Percentiles rank a stretch among this genome's conserved stretches.
These are phyloP conservation scores for Sepioteuthis lessoniana DNA, from an alignment of 2,888 invertebrate genomes.

Conservation along the genomic window DNA sequence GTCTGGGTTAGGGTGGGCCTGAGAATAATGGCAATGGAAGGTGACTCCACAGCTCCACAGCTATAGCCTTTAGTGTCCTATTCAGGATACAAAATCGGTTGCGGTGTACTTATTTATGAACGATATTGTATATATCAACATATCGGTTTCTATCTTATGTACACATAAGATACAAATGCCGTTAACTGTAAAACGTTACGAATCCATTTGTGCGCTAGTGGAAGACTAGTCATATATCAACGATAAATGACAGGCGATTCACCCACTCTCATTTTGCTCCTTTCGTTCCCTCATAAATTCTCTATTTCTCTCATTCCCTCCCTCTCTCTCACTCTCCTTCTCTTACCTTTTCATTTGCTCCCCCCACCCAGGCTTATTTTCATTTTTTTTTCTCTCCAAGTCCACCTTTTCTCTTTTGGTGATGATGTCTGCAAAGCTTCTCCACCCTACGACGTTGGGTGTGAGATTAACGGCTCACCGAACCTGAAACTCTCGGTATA, in stretches of 20 bases:
- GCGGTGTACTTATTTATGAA: no score
- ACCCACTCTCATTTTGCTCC: background rate
- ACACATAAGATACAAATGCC: background rate
- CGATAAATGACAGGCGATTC: no score
- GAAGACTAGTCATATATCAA: no score
- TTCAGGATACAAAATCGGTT: no score
- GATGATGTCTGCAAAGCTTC: background rate
- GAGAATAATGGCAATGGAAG: no score
- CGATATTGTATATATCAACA: no score
- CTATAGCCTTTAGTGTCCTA: no score
- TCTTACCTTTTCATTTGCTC: background rate
- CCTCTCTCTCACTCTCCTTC: background rate
- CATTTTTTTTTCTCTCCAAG: background rate
- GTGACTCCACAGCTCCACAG: no score
- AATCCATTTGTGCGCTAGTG: no score
- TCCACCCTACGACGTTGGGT: background rate
- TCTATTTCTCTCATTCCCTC: background rate
- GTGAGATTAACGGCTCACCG: conserved; percentile 33
- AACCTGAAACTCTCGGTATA: background rate
- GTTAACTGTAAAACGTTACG: no score
- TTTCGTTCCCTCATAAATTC: background rate
- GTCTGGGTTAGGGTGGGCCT: no score
- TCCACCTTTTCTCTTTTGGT: background rate
- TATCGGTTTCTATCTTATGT: no score
- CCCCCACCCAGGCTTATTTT: background rate